A percentile compares a stretch with the other conserved stretches of the same genome.
Conservation (phyloP, 2,888 invertebrate species). For the Dioctria linearis region DNA sequence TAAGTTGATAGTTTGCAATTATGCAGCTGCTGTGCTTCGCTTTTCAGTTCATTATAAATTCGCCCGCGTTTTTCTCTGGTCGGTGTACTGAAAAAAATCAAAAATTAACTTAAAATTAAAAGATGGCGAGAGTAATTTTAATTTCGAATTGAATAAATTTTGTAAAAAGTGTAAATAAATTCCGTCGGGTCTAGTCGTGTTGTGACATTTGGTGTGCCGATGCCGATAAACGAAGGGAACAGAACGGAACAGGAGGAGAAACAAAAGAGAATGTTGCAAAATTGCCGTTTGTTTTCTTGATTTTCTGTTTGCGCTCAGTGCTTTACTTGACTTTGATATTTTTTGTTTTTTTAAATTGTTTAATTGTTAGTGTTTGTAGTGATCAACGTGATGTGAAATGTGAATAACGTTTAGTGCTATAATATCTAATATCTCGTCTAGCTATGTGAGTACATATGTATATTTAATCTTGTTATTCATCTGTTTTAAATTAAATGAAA, state of each 20-base stretch:
- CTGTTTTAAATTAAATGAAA: no score
- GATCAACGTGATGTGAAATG: slow-evolving; percentile 43
- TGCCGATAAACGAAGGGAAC: not conserved
- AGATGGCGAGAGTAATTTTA: not conserved
- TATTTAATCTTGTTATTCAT: no score
- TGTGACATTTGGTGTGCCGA: no score
- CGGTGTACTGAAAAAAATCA: no score
- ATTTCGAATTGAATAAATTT: not conserved
- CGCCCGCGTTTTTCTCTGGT: not conserved
- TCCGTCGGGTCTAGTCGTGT: no score
- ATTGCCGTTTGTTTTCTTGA: slow-evolving; percentile 1
- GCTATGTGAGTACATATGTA: slow-evolving; percentile 68
- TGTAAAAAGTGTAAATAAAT: no score
- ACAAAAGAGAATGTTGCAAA: slow-evolving; percentile 1
- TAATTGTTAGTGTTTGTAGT: no score
- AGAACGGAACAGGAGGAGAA: not conserved
- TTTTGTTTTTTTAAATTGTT: no score
- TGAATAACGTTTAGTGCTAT: slow-evolving; percentile 67
- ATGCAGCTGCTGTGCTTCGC: not conserved
- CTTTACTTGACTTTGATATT: no score
- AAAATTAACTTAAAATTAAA: not conserved
- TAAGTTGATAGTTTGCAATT: no score
- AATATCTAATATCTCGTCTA: slow-evolving; percentile 68
- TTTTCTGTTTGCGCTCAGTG: slow-evolving; percentile 15
- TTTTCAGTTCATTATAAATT: not conserved